A percentile compares a stretch with the other conserved stretches of the same genome.
Evolutionary conservation across 30 jellyfish, hydroid and myxozoan species (phyloP).

Genomic region (Phacellophora camtschatica): DNA sequence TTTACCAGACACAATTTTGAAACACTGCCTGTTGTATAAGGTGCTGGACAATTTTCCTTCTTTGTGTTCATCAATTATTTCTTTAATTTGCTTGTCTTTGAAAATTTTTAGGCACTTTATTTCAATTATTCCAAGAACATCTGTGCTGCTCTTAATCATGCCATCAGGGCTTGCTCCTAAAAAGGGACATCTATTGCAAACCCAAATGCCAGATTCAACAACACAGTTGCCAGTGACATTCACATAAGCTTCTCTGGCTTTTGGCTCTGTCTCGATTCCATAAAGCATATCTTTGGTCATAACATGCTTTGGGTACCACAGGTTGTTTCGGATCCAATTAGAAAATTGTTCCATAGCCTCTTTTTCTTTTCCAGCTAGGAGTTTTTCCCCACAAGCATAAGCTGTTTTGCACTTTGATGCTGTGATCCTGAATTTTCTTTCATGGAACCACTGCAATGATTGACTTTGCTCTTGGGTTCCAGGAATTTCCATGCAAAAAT

Average conservation of each 20-base stretch:
- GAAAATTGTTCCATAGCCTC: not conserved
- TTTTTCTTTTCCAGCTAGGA: not conserved
- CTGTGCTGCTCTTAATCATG: conserved; percentile 1
- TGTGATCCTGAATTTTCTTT: conserved; percentile 49
- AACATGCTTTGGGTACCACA: not conserved
- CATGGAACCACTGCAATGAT: conserved; percentile 26
- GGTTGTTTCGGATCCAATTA: conserved; percentile 11
- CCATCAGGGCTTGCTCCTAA: conserved; percentile 81
- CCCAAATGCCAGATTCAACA: conserved; percentile 52
- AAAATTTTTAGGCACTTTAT: conserved; percentile 36
- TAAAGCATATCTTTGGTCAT: conserved; percentile 17
- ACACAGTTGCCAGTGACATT: conserved; percentile 20
- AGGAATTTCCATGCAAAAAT: conserved; percentile 1
- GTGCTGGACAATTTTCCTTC: not conserved
- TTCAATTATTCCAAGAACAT: conserved; percentile 29
- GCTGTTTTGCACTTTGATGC: conserved; percentile 37
- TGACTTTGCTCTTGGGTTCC: conserved; percentile 54
- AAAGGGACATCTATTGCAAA: conserved; percentile 21
- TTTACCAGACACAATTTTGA: too few species aligned
- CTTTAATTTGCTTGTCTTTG: conserved; percentile 19
- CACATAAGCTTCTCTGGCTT: conserved; percentile 2
- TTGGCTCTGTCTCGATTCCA: conserved; percentile 14
- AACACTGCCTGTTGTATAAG: not conserved
- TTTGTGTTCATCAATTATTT: not conserved
- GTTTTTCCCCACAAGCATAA: not conserved